phyloP scores from a whole-genome alignment of 1,140 invertebrate genomes.

The Galleria mellonella region DNA sequence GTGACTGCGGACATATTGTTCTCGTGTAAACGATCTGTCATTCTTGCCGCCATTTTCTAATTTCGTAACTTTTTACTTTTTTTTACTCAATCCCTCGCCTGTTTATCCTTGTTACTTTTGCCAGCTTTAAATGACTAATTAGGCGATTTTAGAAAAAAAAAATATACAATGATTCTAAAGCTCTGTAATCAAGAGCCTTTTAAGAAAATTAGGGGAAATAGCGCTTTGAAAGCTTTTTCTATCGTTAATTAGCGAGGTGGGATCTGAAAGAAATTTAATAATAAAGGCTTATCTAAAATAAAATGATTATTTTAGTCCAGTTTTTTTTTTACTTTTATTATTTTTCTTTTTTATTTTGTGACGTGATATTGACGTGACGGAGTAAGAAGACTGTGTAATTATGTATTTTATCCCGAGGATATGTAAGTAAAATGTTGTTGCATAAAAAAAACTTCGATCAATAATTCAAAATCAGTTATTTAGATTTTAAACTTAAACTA shows the following conservation, averaged over 20 bases:
- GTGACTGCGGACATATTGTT: slow-evolving; percentile 56
- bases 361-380: too few relatives aligned
- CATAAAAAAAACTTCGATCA: too few relatives aligned
- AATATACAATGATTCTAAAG: slow-evolving; percentile 10
- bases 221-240: too few relatives aligned
- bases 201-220: slow-evolving; percentile 9
- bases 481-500: too few relatives aligned
- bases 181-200: slow-evolving; percentile 12
- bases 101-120: slow-evolving; percentile 14
- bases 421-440: too few relatives aligned
- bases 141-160: slow-evolving; percentile 31
- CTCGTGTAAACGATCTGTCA: slow-evolving; percentile 65
- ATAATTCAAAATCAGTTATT: too few relatives aligned
- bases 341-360: too few relatives aligned
- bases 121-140: slow-evolving; percentile 30
- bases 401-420: too few relatives aligned
- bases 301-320: too few relatives aligned
- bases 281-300: background rate
- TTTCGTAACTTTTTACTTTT: slow-evolving; percentile 38
- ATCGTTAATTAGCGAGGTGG: slow-evolving; percentile 8
- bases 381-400: too few relatives aligned
- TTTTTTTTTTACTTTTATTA: too few relatives aligned
- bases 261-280: slow-evolving; percentile 1
- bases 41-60: slow-evolving; percentile 45
- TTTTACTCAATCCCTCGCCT: slow-evolving; percentile 25